A percentile compares a stretch with the other conserved stretches of the same genome.
Evolutionary conservation across 2,113 vertebrate genomes (phyloP).

Genomic region (Microtus ochrogaster): DNA sequence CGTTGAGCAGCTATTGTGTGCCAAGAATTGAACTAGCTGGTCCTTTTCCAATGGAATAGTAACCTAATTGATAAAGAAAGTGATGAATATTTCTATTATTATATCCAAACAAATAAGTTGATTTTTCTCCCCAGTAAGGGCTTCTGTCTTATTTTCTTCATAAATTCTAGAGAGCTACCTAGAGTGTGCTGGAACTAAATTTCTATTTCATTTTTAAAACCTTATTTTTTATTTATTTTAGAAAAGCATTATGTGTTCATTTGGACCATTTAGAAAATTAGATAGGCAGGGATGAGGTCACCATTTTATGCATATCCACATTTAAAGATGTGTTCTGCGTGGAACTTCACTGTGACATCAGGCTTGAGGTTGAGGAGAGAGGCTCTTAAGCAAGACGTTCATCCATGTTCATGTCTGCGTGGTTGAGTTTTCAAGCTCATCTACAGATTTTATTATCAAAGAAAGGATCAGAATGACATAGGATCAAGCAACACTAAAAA

Average conservation of each 20-base stretch:
- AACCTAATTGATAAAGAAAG: constrained; percentile 6
- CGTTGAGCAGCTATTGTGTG: constrained; percentile 58
- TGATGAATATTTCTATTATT: constrained; percentile 33
- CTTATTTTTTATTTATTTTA: not conserved
- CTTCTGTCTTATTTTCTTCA: not conserved
- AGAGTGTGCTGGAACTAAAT: constrained; percentile 6
- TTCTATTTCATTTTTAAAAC: constrained; percentile 33
- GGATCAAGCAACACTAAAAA: not conserved
- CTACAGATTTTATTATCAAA: constrained; percentile 24
- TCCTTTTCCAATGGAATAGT: constrained; percentile 42
- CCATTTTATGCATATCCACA: not conserved
- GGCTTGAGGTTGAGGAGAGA: not conserved
- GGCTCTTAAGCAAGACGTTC: not conserved
- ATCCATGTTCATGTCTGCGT: not conserved
- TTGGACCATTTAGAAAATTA: constrained; percentile 2
- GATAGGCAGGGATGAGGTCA: not conserved
- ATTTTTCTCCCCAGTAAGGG: not conserved
- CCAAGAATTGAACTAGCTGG: constrained; percentile 46
- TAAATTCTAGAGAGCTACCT: constrained; percentile 32
- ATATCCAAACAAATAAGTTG: constrained; percentile 14
- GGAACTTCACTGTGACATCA: not conserved
- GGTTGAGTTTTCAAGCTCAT: constrained; percentile 36
- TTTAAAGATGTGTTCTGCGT: not conserved
- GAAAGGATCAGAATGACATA: not conserved
- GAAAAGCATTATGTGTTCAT: not conserved